phyloP scores from a whole-genome alignment of 2,113 vertebrate genomes.

The Ciconia boyciana region DNA sequence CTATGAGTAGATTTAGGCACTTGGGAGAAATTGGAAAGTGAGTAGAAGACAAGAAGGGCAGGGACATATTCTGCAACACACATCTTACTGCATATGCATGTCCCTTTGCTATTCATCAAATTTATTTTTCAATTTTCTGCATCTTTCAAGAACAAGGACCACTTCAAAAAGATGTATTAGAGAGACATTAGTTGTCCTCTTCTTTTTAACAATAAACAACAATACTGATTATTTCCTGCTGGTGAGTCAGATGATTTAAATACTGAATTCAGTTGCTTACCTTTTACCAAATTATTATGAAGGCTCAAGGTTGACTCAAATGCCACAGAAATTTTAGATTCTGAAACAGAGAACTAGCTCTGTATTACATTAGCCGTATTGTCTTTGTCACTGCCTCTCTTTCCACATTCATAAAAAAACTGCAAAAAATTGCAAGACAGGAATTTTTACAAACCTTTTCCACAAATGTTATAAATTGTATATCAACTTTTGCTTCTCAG shows the following conservation, averaged over 20 bases:
- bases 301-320: background rate
- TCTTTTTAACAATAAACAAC: background rate
- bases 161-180: background rate
- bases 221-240: background rate
- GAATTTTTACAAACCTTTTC: background rate
- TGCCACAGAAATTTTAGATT: background rate
- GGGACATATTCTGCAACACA: background rate
- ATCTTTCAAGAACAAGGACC: background rate
- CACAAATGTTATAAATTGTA: background rate
- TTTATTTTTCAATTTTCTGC: background rate
- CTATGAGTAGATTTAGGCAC: background rate
- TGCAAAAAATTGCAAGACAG: background rate
- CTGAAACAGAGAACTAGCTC: background rate
- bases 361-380: background rate
- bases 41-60: background rate
- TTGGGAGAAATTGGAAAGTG: background rate
- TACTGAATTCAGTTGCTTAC: background rate
- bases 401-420: background rate
- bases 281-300: background rate
- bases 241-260: background rate
- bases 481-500: background rate
- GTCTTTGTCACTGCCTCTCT: background rate
- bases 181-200: background rate
- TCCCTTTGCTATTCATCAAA: background rate
- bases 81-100: background rate